Evolutionary conservation across 2,113 vertebrate species (phyloP).

Genomic region (Telmatochromis sp.): DNA sequence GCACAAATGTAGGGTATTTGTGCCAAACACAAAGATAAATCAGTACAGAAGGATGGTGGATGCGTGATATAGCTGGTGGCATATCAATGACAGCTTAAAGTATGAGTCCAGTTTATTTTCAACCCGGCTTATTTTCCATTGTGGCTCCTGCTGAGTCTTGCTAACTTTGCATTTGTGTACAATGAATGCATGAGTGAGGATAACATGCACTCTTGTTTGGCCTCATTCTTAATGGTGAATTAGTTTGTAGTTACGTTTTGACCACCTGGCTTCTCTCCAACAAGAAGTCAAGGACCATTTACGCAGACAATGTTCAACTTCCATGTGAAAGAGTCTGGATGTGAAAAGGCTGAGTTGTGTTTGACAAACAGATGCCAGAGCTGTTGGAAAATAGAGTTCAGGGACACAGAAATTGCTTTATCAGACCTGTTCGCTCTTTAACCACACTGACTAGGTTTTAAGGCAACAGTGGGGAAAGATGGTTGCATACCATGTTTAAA

Average conservation of each 20-base stretch:
- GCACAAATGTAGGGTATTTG: neutral
- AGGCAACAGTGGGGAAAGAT: neutral
- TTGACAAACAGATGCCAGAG: neutral
- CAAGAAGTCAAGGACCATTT: neutral
- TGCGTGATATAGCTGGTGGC: neutral
- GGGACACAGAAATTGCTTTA: neutral
- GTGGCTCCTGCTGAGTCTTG: neutral
- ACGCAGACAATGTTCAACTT: neutral
- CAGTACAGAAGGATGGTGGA: neutral
- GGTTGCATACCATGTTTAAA: neutral
- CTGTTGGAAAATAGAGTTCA: neutral
- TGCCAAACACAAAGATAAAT: neutral
- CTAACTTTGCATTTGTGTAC: neutral
- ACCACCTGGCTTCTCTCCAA: neutral
- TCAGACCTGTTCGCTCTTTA: neutral
- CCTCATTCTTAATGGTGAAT: neutral
- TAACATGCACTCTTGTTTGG: neutral
- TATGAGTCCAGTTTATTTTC: neutral
- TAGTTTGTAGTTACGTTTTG: neutral
- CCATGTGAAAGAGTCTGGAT: neutral
- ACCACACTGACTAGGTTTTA: neutral
- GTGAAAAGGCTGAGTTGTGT: neutral
- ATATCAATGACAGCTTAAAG: neutral
- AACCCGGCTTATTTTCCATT: neutral
- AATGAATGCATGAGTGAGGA: neutral